These are phyloP conservation scores for Salvelinus sp. DNA, from an alignment of 2,113 vertebrate species.

Conservation along the genomic window DNA sequence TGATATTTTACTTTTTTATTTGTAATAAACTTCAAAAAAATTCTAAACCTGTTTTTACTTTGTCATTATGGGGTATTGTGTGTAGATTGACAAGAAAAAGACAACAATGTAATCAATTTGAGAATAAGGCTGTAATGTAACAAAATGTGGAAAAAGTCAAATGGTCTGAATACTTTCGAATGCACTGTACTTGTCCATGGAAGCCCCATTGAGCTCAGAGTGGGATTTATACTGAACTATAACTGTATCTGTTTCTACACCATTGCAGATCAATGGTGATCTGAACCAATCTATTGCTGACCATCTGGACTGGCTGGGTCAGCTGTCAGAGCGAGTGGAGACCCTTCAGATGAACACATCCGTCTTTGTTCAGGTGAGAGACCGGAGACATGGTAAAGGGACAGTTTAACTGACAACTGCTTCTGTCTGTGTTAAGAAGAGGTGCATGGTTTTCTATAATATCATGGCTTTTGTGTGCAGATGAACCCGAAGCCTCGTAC, in stretches of 20 bases:
- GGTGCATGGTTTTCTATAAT: background rate
- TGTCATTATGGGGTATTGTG: too few species aligned
- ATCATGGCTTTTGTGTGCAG: slow-evolving; percentile 47
- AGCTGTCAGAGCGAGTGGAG: slow-evolving; percentile 73
- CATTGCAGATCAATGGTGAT: slow-evolving; percentile 58
- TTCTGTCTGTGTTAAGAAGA: background rate
- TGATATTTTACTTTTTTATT: too few species aligned
- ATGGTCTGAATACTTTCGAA: too few species aligned
- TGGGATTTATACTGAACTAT: slow-evolving; percentile 2
- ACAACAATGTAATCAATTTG: too few species aligned
- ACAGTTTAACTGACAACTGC: background rate
- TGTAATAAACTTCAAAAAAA: too few species aligned
- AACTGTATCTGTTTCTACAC: slow-evolving; percentile 15
- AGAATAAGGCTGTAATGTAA: too few species aligned
- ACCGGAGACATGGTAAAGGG: background rate
- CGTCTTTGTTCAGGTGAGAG: slow-evolving; percentile 75
- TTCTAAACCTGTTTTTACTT: too few species aligned
- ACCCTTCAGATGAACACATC: slow-evolving; percentile 75
- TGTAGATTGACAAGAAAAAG: too few species aligned
- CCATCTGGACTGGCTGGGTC: slow-evolving; percentile 72
- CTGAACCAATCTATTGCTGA: slow-evolving; percentile 67
- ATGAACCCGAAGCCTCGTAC: slow-evolving; percentile 75
- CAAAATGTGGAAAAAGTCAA: too few species aligned
- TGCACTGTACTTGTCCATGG: background rate
- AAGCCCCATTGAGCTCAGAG: too few species aligned